Evolutionary conservation across 2,888 invertebrate species (phyloP).

Genomic region (Pheosia tremula): DNA sequence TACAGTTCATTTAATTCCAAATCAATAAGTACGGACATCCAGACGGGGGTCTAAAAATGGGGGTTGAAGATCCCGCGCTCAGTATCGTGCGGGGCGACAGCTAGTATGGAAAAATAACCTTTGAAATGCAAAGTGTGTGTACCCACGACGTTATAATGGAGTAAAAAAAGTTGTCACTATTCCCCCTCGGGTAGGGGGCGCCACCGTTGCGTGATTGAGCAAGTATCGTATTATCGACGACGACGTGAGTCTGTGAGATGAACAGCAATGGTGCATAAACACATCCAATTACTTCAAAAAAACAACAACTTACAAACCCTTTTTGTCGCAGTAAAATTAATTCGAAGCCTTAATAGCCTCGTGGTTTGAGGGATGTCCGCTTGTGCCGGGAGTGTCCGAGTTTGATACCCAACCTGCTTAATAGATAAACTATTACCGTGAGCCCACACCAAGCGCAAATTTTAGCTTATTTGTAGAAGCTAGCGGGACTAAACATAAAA

Average conservation of each 20-base stretch:
- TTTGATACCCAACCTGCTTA: too few species aligned
- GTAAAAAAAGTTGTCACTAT: neutral
- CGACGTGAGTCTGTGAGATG: slow-evolving; percentile 45
- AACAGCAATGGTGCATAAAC: slow-evolving; percentile 71
- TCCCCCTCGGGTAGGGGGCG: neutral
- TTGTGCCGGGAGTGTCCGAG: too few species aligned
- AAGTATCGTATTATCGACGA: slow-evolving; percentile 61
- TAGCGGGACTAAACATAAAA: too few species aligned
- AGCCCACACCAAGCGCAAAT: too few species aligned
- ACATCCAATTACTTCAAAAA: neutral
- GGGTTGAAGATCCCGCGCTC: neutral
- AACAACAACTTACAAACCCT: neutral
- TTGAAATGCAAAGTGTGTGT: neutral
- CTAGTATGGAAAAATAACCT: neutral
- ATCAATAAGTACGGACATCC: too few species aligned
- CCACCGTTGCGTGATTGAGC: slow-evolving; percentile 53
- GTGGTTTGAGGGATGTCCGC: too few species aligned
- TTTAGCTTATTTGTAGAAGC: too few species aligned
- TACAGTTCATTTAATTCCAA: too few species aligned
- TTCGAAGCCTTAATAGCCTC: too few species aligned
- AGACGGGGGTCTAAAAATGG: too few species aligned
- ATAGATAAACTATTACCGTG: too few species aligned
- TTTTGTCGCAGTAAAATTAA: too few species aligned
- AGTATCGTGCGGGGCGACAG: neutral
- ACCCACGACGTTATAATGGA: neutral